These are phyloP conservation scores for Stictocephala bisonia DNA, from an alignment of 2,888 invertebrate species.

Conservation along the genomic window DNA sequence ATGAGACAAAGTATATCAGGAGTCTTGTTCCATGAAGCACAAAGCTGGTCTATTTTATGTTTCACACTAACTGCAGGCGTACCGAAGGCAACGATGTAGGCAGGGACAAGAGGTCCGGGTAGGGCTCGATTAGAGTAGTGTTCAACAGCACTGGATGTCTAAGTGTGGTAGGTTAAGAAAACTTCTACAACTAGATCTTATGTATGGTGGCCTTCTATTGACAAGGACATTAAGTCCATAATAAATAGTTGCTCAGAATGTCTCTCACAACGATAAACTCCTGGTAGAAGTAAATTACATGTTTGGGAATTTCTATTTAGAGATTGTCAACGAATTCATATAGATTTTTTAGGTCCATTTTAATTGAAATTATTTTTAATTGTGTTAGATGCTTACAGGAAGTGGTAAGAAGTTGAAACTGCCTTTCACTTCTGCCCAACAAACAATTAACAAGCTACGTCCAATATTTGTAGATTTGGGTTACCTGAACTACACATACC, in stretches of 20 bases:
- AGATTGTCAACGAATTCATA: constrained; percentile 54
- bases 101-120: too few species aligned
- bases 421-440: neutral
- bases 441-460: constrained; percentile 33
- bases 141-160: too few species aligned
- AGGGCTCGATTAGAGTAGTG: too few species aligned
- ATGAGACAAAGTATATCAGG: too few species aligned
- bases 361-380: constrained; percentile 36
- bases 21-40: too few species aligned
- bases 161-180: too few species aligned
- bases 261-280: constrained; percentile 35
- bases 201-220: constrained; percentile 48
- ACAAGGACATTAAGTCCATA: constrained; percentile 56
- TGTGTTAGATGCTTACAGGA: constrained; percentile 53
- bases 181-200: constrained; percentile 25
- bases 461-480: constrained; percentile 24
- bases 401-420: constrained; percentile 55
- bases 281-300: constrained; percentile 49
- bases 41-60: too few species aligned
- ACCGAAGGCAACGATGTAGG: too few species aligned
- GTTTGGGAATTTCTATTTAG: constrained; percentile 52
- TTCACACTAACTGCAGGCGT: too few species aligned
- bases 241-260: constrained; percentile 54
- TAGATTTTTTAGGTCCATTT: constrained; percentile 55
- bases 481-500: too few species aligned